Evolutionary conservation across 2,888 invertebrate species (phyloP).

Genomic region (Steromphala cineraria): DNA sequence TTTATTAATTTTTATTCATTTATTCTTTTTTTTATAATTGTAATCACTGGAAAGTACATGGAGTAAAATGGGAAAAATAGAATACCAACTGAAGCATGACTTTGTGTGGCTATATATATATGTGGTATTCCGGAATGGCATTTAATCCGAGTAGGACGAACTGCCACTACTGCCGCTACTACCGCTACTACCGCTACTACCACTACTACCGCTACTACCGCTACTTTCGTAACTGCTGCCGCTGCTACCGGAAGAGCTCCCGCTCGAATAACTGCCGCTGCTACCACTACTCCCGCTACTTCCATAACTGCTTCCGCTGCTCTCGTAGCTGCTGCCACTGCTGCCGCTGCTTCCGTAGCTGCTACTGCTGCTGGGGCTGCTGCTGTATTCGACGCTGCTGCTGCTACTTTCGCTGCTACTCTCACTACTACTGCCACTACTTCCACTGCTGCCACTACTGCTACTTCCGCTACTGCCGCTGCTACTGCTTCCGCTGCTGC

Average conservation of each 20-base stretch:
- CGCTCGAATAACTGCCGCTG: not conserved
- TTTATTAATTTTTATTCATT: too few species aligned
- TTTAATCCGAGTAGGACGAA: not conserved
- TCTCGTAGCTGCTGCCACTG: not conserved
- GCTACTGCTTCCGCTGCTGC: conserved; percentile 20
- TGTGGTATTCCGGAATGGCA: too few species aligned
- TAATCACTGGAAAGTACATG: too few species aligned
- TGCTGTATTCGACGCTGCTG: conserved; percentile 23
- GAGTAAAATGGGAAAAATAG: too few species aligned
- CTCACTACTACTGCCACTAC: conserved; percentile 25
- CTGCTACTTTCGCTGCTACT: conserved; percentile 27
- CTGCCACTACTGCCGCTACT: not conserved
- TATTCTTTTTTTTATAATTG: too few species aligned
- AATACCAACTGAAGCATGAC: too few species aligned
- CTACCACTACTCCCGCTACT: not conserved
- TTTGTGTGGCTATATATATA: too few species aligned
- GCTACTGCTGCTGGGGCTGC: conserved; percentile 26
- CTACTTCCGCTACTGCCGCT: conserved; percentile 24
- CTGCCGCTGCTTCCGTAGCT: not conserved
- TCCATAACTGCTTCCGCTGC: not conserved
- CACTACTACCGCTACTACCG: not conserved
- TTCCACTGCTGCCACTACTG: conserved; percentile 29
- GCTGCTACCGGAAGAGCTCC: not conserved
- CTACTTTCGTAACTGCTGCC: not conserved
- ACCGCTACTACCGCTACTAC: not conserved